Base-by-base conservation (phyloP, 2,888 invertebrate genomes). In the Leptinotarsa rubiginosa region DNA sequence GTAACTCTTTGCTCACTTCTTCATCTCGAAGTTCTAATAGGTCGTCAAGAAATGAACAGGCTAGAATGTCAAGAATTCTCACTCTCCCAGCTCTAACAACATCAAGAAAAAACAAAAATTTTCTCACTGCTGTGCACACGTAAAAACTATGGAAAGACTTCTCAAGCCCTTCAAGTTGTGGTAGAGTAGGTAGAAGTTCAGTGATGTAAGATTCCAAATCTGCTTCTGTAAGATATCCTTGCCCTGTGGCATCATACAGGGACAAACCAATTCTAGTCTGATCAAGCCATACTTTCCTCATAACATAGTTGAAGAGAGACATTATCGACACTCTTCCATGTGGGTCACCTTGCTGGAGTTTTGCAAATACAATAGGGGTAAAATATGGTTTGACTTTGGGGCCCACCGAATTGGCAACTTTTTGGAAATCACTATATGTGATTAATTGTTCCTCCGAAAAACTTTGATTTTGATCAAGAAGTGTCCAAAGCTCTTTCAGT, bases 21-120 rank as follows among this genome's bases (percentile, higher is more conserved):
- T 87, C 86, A 79, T 87, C 87, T 65, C 87, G 79, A 25, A 87
- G 77, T 89, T 97, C 97, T 47, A 98, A 89, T 71, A 99, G 89
- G 87, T 98, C 97, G 86, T 98, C 97, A 1, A 98, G 88, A 88
- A 98, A 96, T 65, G 96, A 95, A 86, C 96, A 96, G 0, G 96
- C 95, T 74, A 99, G 89, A 80, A 98, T 95, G 85, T 98, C 97
- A 71, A 95, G 91, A 81, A 99, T 98, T 82, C 96, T 77, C 66
- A 98, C 95, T 79, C 95, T 91, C 0, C 97, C 97, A 0, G 96
- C 95, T 77, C 96, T 89, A 78, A 97, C 87, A 0, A 96, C 96
- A 86, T 98, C 98, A 16, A 99, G 89, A 86, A 98, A 98, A 89
- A 99, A 99, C 83, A 98, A 92, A 89, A 99, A 98, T 87, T 98